These are phyloP conservation scores for Fragum sueziense DNA, from an alignment of 2,888 invertebrate species.

Conservation along the genomic window DNA sequence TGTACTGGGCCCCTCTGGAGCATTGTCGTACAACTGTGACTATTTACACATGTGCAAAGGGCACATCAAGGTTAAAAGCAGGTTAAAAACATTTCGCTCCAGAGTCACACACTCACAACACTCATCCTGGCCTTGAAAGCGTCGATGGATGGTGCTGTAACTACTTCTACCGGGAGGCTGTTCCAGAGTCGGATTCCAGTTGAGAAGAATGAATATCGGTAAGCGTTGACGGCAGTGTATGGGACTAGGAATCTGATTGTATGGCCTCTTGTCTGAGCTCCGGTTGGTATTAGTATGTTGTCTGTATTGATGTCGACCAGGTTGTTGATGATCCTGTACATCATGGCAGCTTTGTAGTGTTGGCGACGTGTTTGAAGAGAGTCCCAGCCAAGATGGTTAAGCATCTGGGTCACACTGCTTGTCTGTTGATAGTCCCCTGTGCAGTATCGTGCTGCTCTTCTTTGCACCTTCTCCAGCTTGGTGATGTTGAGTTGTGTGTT, in stretches of 20 bases:
- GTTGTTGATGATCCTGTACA: conserved; percentile 21
- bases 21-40: too few species aligned
- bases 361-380: conserved; percentile 22
- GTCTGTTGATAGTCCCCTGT: conserved; percentile 34
- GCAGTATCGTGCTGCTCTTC: conserved; percentile 38
- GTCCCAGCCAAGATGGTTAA: conserved; percentile 32
- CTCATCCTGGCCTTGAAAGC: too few species aligned
- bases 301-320: conserved; percentile 8
- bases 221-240: conserved; percentile 1
- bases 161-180: too few species aligned
- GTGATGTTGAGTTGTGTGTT: conserved; percentile 31
- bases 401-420: conserved; percentile 40
- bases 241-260: conserved; percentile 19
- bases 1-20: too few species aligned
- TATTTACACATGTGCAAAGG: too few species aligned
- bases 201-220: conserved; percentile 11
- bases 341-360: conserved; percentile 23
- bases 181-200: too few species aligned
- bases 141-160: too few species aligned
- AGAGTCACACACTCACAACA: too few species aligned
- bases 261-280: conserved; percentile 26
- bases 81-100: too few species aligned
- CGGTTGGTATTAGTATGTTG: conserved; percentile 1
- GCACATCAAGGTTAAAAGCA: too few species aligned
- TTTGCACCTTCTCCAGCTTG: conserved; percentile 40